These are phyloP conservation scores for Osmerus mordax DNA, from an alignment of 2,113 vertebrate species.

Conservation along the genomic window DNA sequence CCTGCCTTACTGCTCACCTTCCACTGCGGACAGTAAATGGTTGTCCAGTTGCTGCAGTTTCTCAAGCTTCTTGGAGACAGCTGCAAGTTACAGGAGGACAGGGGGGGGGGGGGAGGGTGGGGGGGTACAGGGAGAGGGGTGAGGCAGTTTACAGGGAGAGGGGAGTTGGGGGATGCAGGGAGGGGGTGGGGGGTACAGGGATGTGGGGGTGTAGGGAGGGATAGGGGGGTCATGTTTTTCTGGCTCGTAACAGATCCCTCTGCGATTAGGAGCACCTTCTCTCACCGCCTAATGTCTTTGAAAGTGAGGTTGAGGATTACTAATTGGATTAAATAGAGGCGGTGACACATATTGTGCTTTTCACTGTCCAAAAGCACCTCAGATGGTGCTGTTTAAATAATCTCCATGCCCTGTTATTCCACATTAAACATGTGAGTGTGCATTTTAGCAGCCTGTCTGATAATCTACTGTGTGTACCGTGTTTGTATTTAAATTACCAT, in stretches of 20 bases:
- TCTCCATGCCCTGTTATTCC: constrained; percentile 21
- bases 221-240: constrained; percentile 28
- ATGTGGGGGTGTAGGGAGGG: neutral
- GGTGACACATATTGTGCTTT: constrained; percentile 46
- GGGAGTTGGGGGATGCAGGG: too few relatives aligned
- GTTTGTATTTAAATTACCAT: too few relatives aligned
- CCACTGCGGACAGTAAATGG: constrained; percentile 41
- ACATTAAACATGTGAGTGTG: too few relatives aligned
- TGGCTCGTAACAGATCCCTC: constrained; percentile 44
- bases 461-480: too few relatives aligned
- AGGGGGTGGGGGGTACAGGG: too few relatives aligned
- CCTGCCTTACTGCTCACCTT: constrained; percentile 30
- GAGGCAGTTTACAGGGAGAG: constrained; percentile 12
- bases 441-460: too few relatives aligned
- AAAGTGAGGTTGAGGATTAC: constrained; percentile 48
- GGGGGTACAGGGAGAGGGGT: too few relatives aligned
- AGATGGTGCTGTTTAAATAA: constrained; percentile 18
- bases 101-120: constrained; percentile 12
- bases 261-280: constrained; percentile 53
- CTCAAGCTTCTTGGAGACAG: constrained; percentile 66
- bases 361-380: constrained; percentile 12
- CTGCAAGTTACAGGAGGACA: constrained; percentile 53
- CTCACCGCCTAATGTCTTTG: constrained; percentile 43
- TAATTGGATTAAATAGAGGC: constrained; percentile 61
- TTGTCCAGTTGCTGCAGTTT: constrained; percentile 61